Evolutionary conservation across 2,888 invertebrate species (phyloP), one percentile per base, ranked within the genome.

Genomic region (Chaetogeoica ovagalla): DNA sequence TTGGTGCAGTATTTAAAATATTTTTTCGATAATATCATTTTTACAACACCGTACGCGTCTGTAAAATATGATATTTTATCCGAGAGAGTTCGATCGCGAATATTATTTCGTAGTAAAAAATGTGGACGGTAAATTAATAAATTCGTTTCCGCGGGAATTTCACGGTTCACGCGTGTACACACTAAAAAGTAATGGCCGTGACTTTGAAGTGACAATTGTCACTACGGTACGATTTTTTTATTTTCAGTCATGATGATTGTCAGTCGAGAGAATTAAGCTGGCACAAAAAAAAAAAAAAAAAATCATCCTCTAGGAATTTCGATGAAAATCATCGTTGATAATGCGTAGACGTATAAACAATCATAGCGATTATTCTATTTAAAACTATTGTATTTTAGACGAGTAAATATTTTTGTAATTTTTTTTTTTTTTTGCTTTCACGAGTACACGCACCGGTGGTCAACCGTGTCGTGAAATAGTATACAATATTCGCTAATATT

Each of bases 101-200:
- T 23, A 63, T 55, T 6, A 39, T 59, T 19, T 23, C 13, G 3
- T 66, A 5, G 8, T 3, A 11, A 11, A 63, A 55, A 15, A 30
- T n/a, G 17, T 8, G 19, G 17, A 55, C 17, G 17, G 11, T 55
- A 55, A 19, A 55, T 55, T 19, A 55, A 55, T 74, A 30, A 37
- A 39, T 39, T 11, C n/a, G 66, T 52, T 68, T 76, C 23, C 60
- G 17, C 48, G 21, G 1, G 70, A 17, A 77, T 77, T 63, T 37
- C 60, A 70, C 62, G 62, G 60, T 77, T 15, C 11, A 11, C 1
- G 43, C 9, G 75, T 59, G 7, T 37, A 7, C 17, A 59, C 8
- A 21, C 21, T 37, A 21, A 70, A 77, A 77, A 19, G n/a, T 17
- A 77, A 77, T 17, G 62, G 17, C 77, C 77, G 37, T 77, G 70